Conservation (phyloP, 1,140 invertebrate species). For the Melanaphis sacchari region DNA sequence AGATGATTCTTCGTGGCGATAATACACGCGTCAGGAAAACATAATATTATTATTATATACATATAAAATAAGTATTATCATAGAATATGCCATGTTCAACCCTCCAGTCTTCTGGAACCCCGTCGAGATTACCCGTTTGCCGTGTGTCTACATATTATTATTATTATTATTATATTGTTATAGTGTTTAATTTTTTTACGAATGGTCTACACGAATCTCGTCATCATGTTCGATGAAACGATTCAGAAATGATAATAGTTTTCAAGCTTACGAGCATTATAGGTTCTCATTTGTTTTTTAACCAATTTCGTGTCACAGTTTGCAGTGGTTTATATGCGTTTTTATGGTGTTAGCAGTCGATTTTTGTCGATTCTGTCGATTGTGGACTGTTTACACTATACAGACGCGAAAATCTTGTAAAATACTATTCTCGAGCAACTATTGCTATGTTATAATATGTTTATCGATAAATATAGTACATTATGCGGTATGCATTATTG, state of each 20-base stretch:
- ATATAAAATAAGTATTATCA: background rate
- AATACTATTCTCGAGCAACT: background rate
- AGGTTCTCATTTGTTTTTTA: background rate
- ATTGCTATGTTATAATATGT: too few species aligned
- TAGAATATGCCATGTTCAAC: background rate
- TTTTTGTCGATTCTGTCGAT: background rate
- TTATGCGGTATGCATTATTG: background rate
- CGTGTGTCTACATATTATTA: background rate
- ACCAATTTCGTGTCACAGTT: background rate
- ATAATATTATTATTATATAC: background rate
- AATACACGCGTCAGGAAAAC: background rate
- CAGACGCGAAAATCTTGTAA: background rate
- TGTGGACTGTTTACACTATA: background rate
- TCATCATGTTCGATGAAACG: background rate
- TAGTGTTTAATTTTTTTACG: background rate
- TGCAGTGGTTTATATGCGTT: too few species aligned
- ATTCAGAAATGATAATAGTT: background rate
- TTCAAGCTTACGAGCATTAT: background rate
- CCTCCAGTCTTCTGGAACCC: background rate
- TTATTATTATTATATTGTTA: background rate
- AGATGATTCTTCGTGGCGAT: background rate
- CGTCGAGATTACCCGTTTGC: background rate
- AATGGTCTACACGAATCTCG: background rate
- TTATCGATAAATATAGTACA: too few species aligned
- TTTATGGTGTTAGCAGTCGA: too few species aligned